Conservation (phyloP, 2,797 vertebrate genomes). For the Cygnus olor region DNA sequence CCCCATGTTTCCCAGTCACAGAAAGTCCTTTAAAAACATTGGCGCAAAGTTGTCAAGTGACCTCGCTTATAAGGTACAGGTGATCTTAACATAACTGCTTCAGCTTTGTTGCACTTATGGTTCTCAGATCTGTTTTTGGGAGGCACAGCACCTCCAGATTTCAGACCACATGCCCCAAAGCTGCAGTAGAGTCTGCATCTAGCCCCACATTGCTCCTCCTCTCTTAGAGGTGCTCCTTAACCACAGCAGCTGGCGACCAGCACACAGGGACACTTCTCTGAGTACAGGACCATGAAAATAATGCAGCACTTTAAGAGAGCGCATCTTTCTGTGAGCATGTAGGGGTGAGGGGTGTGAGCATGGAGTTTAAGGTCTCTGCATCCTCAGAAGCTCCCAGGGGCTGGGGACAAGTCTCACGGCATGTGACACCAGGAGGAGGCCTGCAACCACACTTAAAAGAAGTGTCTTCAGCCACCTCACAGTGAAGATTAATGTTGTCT, state of each 20-base stretch:
- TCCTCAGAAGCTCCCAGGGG: background rate
- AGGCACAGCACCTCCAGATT: background rate
- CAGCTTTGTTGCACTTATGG: background rate
- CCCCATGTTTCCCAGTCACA: conserved; percentile 57
- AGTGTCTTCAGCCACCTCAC: background rate
- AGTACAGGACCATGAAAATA: background rate
- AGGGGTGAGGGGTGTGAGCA: too few species aligned
- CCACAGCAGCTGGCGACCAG: background rate
- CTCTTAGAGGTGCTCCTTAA: background rate
- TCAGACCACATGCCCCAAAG: background rate
- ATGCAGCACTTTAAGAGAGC: background rate
- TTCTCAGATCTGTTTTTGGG: background rate
- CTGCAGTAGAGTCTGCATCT: background rate
- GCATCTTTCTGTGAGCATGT: background rate
- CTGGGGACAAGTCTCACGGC: background rate
- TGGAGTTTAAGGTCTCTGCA: background rate
- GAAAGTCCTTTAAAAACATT: conserved; percentile 60
- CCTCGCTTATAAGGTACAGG: background rate
- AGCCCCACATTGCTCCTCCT: background rate
- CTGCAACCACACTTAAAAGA: background rate
- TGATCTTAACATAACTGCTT: background rate
- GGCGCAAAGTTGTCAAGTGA: background rate
- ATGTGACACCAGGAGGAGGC: background rate
- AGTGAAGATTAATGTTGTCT: background rate
- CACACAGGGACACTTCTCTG: accelerated